Base-by-base conservation (phyloP, 1,140 invertebrate species). In the Maniola jurtina region DNA sequence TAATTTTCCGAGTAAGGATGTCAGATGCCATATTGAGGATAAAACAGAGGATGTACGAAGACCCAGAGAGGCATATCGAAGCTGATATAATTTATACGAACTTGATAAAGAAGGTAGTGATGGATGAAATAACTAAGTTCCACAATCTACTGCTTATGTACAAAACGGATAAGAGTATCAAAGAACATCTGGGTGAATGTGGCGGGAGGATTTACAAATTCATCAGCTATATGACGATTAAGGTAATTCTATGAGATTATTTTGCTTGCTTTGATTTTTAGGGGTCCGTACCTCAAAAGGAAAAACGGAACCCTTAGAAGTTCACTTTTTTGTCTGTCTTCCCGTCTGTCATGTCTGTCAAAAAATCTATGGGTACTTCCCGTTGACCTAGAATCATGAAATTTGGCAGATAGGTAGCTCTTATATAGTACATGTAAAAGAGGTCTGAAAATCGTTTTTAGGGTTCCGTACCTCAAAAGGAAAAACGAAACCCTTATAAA, bases 51-150 rank as follows among this genome's bases (percentile, higher is more conserved):
- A 89, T 90, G 88, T 90, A 90, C 76, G 86, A 90, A 76, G 86
- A 90, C 57, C 86, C 88, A 0, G 88, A 89, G 69, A 55, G 84
- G 13, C 88, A 90, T 34, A 87, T 90, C 2, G 86, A 89, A 83
- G 76, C 84, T 7, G 88, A 90, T 66, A 90, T 90, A 0, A 89
- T 90, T 0, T 90, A 90, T 60, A 89, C 88, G 0, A 90, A 89
- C 61, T 38, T 90, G 8, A 90, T 90, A 0, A 90, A 89, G 33
- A 89, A 89, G 54, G 85, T 89, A 0, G 88, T 90, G 0, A 88
- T 83, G 80, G 88, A 90, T 45, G 88, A 90, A 55, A 90, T 90
- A n/a, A 87, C 83, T 0, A 90, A 90, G n/a, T 90, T 89, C 61
- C 86, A 90, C 47, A 90, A 90, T 59, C 63, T 90, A 0, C 65